Evolutionary conservation across 2,797 vertebrate genomes (phyloP).

Genomic region (Poeciliopsis gracilis): DNA sequence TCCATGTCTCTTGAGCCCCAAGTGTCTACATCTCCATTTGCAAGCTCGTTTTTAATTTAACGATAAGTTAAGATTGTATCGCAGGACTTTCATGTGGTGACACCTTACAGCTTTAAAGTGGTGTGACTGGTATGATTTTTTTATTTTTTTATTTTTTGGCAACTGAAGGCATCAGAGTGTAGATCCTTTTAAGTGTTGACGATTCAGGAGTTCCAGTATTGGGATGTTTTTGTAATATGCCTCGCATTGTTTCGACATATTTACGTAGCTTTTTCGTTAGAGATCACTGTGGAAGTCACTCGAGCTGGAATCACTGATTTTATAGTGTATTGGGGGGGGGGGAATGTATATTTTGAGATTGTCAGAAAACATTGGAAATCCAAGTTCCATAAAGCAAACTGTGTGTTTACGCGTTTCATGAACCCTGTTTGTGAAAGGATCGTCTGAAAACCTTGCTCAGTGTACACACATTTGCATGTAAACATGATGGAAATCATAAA

Average conservation of each 20-base stretch:
- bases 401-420: conserved; percentile 37
- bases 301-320: conserved; percentile 31
- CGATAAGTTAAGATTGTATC: conserved; percentile 17
- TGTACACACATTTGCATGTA: conserved; percentile 64
- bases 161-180: conserved; percentile 74
- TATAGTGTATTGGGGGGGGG: conserved; percentile 22
- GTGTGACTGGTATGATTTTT: conserved; percentile 89
- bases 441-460: conserved; percentile 19
- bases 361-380: conserved; percentile 23
- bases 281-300: conserved; percentile 24
- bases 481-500: conserved; percentile 50
- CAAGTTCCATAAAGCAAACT: conserved; percentile 32
- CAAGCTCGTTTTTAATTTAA: conserved; percentile 18
- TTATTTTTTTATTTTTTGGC: conserved; percentile 67
- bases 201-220: conserved; percentile 61
- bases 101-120: conserved; percentile 65
- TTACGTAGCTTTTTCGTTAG: conserved; percentile 34
- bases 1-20: conserved; percentile 35
- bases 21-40: conserved; percentile 8
- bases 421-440: conserved; percentile 29
- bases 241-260: conserved; percentile 24
- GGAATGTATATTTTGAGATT: conserved; percentile 14
- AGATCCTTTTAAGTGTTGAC: conserved; percentile 47
- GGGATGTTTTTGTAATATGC: conserved; percentile 28
- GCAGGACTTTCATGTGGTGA: conserved; percentile 23